A percentile compares a stretch with the other conserved stretches of the same genome.
Conservation (phyloP, 2,113 vertebrate genomes). For the Atrichornis clamosus region DNA sequence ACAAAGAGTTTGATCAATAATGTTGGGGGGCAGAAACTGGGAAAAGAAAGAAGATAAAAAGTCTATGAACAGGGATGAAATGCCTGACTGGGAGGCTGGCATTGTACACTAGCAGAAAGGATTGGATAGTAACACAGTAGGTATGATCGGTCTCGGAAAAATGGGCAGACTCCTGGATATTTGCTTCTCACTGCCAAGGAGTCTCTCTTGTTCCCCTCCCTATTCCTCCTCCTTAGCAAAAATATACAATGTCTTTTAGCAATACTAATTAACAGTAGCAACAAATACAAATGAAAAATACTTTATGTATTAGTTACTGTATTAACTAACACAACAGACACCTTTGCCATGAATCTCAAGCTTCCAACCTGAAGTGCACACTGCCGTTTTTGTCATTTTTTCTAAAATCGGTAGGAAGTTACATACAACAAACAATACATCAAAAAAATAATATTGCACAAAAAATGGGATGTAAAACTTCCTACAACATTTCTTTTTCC, state of each 20-base stretch:
- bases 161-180: not conserved
- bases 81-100: not conserved
- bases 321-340: not conserved
- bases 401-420: not conserved
- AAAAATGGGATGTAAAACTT: not conserved
- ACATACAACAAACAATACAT: not conserved
- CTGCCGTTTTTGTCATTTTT: not conserved
- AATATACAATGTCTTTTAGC: not conserved
- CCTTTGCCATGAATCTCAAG: not conserved
- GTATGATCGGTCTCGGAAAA: accelerated
- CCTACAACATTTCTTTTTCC: not conserved
- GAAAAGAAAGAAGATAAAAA: not conserved
- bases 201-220: not conserved
- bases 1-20: not conserved
- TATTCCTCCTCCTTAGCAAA: not conserved
- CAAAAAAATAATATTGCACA: not conserved
- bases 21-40: not conserved
- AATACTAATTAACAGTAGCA: not conserved
- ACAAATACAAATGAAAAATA: not conserved
- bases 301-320: not conserved
- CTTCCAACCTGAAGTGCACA: not conserved
- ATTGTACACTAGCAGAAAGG: not conserved
- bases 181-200: not conserved
- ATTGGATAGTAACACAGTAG: not conserved
- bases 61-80: not conserved